A percentile compares a stretch with the other conserved stretches of the same genome.
Conservation (phyloP, 2,888 invertebrate genomes). For the Trachelus tabidus region DNA sequence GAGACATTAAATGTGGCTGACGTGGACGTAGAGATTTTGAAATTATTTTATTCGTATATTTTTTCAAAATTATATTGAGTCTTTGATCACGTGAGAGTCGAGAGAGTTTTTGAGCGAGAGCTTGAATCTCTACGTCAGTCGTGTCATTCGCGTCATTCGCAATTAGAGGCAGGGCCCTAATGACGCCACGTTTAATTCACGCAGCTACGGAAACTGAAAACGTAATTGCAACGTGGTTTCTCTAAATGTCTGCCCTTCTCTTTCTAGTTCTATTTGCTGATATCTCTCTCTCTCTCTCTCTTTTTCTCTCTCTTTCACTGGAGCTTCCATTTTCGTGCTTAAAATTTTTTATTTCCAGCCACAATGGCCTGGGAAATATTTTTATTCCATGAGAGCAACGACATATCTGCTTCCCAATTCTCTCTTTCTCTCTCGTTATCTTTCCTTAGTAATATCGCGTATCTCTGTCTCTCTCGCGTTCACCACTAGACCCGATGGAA, state of each 20-base stretch:
- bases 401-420: too few relatives aligned
- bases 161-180: not conserved
- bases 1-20: not conserved
- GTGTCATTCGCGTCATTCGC: conserved; percentile 17
- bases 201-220: not conserved
- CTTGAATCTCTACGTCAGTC: conserved; percentile 35
- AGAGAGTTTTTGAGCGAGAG: conserved; percentile 16
- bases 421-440: too few relatives aligned
- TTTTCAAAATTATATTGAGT: not conserved
- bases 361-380: too few relatives aligned
- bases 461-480: too few relatives aligned
- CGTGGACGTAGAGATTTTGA: not conserved
- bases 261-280: not conserved
- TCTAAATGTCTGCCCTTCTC: not conserved
- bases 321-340: too few relatives aligned
- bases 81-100: not conserved
- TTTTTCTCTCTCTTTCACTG: too few relatives aligned
- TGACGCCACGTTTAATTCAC: not conserved
- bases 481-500: too few relatives aligned
- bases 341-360: too few relatives aligned
- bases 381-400: too few relatives aligned
- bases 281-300: too few relatives aligned
- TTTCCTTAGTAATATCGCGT: too few relatives aligned
- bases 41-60: not conserved
- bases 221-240: not conserved